These are phyloP conservation scores for Campaea margaritaria DNA, from an alignment of 2,888 invertebrate species.

Conservation along the genomic window DNA sequence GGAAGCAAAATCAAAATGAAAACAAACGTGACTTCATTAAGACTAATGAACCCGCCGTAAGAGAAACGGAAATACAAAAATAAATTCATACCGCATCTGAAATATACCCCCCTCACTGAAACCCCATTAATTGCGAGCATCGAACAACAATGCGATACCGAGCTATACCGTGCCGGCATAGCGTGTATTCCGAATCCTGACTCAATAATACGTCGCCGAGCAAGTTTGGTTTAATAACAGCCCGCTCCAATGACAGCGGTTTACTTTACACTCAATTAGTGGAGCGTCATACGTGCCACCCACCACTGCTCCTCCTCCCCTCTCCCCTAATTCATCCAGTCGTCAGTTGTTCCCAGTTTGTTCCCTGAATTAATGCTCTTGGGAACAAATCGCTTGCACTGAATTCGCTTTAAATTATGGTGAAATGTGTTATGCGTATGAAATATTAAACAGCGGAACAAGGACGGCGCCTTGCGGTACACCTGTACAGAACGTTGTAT, in stretches of 20 bases:
- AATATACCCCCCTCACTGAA: constrained; percentile 21
- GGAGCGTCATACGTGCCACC: constrained; percentile 59
- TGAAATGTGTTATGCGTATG: constrained; percentile 47
- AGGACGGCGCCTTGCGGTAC: constrained; percentile 47
- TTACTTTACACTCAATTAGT: constrained; percentile 73
- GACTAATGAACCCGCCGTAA: constrained; percentile 32
- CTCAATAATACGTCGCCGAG: constrained; percentile 55
- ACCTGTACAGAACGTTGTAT: constrained; percentile 41
- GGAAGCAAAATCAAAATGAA: constrained; percentile 19
- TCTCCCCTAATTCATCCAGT: constrained; percentile 41
- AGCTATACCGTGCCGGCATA: constrained; percentile 17
- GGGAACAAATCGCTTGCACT: constrained; percentile 47
- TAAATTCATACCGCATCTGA: constrained; percentile 31
- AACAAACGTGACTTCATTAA: constrained; percentile 38
- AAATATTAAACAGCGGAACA: constrained; percentile 49
- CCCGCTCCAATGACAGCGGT: constrained; percentile 64
- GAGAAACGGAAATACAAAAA: constrained; percentile 32
- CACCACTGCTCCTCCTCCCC: constrained; percentile 27
- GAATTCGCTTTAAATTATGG: constrained; percentile 47
- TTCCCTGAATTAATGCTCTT: constrained; percentile 45
- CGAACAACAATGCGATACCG: constrained; percentile 38
- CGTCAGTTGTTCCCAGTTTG: constrained; percentile 46
- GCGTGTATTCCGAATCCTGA: constrained; percentile 41
- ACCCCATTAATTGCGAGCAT: constrained; percentile 39
- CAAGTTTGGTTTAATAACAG: constrained; percentile 61